phyloP scores from a whole-genome alignment of 1,140 invertebrate species.

The Ephestia elutella region DNA sequence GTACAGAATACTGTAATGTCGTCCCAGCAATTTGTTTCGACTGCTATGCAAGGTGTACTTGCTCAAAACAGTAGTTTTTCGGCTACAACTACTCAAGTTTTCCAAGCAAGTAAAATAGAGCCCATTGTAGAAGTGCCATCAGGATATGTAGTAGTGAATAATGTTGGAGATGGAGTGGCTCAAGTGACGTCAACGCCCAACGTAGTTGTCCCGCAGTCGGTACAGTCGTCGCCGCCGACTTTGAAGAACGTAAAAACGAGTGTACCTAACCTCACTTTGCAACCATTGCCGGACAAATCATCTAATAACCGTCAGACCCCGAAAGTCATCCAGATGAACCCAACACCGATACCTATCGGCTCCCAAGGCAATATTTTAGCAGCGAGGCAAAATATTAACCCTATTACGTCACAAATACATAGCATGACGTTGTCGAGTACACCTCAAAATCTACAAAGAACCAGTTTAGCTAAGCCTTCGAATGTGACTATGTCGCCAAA shows the following conservation, averaged over 20 bases:
- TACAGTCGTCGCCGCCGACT: conserved; percentile 56
- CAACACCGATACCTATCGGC: conserved; percentile 37
- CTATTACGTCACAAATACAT: conserved; percentile 67
- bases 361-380: conserved; percentile 51
- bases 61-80: conserved; percentile 86
- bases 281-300: conserved; percentile 67
- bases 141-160: conserved; percentile 82
- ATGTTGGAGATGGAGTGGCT: conserved; percentile 65
- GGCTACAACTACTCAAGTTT: conserved; percentile 86
- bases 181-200: conserved; percentile 52
- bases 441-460: conserved; percentile 47
- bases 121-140: conserved; percentile 83
- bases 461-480: conserved; percentile 44
- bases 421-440: conserved; percentile 55
- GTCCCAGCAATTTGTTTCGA: conserved; percentile 86
- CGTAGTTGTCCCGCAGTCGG: conserved; percentile 49
- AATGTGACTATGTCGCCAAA: conserved; percentile 59
- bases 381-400: conserved; percentile 55
- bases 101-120: conserved; percentile 87
- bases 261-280: conserved; percentile 68
- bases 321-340: conserved; percentile 65
- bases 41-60: conserved; percentile 83
- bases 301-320: conserved; percentile 54
- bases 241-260: conserved; percentile 62
- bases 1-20: conserved; percentile 90